phyloP scores from a whole-genome alignment of 2,888 invertebrate genomes.

The Eutolmus rufibarbis region DNA sequence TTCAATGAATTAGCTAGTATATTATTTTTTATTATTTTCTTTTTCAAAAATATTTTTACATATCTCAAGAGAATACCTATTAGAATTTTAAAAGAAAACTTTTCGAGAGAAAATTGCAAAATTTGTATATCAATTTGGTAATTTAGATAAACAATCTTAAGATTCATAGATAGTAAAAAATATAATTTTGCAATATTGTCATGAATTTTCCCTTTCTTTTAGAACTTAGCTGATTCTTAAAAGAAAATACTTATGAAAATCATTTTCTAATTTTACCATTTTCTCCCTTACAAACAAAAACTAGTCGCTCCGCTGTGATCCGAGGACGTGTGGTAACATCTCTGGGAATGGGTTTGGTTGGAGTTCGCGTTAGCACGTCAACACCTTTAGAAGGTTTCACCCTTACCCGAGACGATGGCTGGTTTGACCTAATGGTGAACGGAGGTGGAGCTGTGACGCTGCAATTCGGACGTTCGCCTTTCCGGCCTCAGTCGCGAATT shows the following conservation, averaged over 20 bases:
- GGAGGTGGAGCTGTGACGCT: constrained; percentile 98
- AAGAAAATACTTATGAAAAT: neutral
- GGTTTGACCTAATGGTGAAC: constrained; percentile 98
- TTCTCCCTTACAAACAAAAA: constrained; percentile 19
- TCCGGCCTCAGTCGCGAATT: constrained; percentile 85
- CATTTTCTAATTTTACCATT: constrained; percentile 47
- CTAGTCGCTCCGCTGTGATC: constrained; percentile 95
- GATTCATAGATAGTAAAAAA: neutral
- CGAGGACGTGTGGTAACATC: constrained; percentile 92
- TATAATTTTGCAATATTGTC: neutral
- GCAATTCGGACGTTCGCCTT: constrained; percentile 91
- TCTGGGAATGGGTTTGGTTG: constrained; percentile 92
- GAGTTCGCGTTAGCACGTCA: constrained; percentile 93
- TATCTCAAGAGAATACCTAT: constrained; percentile 37
- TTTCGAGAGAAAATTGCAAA: neutral
- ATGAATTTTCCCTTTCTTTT: neutral
- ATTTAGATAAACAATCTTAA: neutral
- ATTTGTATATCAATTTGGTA: neutral
- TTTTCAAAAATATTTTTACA: constrained; percentile 32
- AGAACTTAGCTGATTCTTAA: neutral
- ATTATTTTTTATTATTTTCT: constrained; percentile 47
- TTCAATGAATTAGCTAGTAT: constrained; percentile 48
- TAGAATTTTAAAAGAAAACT: neutral
- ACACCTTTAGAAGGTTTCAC: constrained; percentile 97
- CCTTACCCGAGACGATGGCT: constrained; percentile 87